Evolutionary conservation across 2,888 invertebrate species (phyloP), one percentile per base, ranked within the genome.

Genomic region (Stenodera caucasica): DNA sequence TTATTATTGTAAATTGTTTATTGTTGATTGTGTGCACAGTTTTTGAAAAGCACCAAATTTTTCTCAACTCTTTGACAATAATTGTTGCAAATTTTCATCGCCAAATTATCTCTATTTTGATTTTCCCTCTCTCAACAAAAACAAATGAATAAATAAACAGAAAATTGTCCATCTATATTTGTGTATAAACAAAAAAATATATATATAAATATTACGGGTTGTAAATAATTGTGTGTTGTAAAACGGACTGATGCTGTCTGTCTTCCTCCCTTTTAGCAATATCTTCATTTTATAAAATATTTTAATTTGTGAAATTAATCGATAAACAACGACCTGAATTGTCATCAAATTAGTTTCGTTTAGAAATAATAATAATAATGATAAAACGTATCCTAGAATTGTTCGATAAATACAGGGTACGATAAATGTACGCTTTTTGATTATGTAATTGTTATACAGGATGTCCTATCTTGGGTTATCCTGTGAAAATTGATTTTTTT

Each of bases 181-280:
- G 53, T 64, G 66, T 74, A 74, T 73, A 74, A 67, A 77, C 75
- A 75, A 70, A 70, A 74, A 21, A 21, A 21, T 11, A 45, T 7
- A 45, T 26, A 26, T 26, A 2, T 35, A 35, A 37, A 73, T 67
- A 74, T 73, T 78, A 78, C 77, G 77, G 78, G 77, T 78, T 79
- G 78, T 78, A 78, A 58, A 80, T 76, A 76, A 71, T 45, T 70
- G 70, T 72, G 70, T 72, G 71, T 70, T 66, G 58, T 59, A 55
- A 29, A 73, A 72, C 71, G 77, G 73, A 78, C 77, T 78, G 78
- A 77, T 75, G 72, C 73, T 72, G 76, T 77, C 75, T 77, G 80
- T 80, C 80, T 80, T 79, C 79, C 80, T 79, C 70, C 70, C 69
- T 68, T 67, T 68, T 76, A 77, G 75, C 75, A 77, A 75, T 76